A percentile compares a stretch with the other conserved stretches of the same genome.
These are phyloP conservation scores for Galendromus occidentalis DNA, from an alignment of 1,140 invertebrate genomes.

Conservation along the genomic window DNA sequence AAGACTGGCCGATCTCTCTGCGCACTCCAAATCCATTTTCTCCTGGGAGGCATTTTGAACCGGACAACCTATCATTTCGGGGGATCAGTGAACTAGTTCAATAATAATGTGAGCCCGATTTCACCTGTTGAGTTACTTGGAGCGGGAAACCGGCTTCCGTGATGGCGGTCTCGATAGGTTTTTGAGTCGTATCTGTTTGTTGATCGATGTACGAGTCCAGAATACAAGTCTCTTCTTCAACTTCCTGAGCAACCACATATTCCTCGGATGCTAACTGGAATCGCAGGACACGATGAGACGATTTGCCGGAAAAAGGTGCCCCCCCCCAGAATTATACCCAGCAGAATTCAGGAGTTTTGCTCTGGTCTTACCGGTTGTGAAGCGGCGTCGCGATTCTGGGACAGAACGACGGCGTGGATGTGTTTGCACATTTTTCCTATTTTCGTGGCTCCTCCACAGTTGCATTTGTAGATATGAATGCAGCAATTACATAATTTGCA, in stretches of 20 bases:
- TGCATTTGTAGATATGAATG: background rate
- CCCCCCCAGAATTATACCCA: too few species aligned
- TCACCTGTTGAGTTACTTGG: background rate
- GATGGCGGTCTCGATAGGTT: background rate
- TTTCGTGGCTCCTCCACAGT: background rate
- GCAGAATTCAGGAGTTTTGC: too few species aligned
- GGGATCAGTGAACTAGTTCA: too few species aligned
- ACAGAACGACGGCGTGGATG: background rate
- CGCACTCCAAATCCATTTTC: too few species aligned
- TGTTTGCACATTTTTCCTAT: slow-evolving; percentile 10
- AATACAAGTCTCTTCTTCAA: background rate
- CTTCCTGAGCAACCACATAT: background rate
- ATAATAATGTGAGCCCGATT: too few species aligned
- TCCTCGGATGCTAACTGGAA: background rate
- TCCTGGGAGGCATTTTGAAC: too few species aligned
- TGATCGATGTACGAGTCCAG: background rate
- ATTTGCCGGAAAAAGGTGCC: background rate
- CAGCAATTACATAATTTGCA: slow-evolving; percentile 3
- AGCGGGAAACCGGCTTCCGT: background rate
- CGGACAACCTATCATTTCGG: too few species aligned
- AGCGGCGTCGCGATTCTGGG: background rate
- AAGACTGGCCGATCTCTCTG: too few species aligned
- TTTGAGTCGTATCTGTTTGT: background rate
- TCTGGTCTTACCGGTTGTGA: background rate
- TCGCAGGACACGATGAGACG: background rate